Base-by-base conservation (phyloP, 2,888 invertebrate species). In the Euplagia quadripunctaria region DNA sequence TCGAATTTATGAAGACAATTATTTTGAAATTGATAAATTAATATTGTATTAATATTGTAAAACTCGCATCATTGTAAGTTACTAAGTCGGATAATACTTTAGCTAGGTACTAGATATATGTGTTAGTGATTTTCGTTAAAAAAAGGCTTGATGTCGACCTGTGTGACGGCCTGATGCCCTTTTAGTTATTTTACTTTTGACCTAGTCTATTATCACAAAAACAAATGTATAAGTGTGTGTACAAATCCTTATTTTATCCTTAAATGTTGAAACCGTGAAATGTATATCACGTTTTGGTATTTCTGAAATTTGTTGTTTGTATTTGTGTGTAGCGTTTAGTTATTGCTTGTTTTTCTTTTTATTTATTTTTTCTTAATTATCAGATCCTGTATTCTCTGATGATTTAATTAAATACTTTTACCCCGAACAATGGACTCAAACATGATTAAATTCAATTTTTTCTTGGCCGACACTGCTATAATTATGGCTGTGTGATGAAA, bases 301-400 rank as follows among this genome's bases (percentile, higher is more conserved):
- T 11, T 55, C 4, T 31, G 6, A 31, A 61, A 0, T 61, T 31
- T 61, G 31, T 61, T 61, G 43, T 55, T 64, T 58, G 64, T 64
- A 20, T 58, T 46, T 69, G 42, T 69, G 52, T 73, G 46, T 73
- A 69, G 70, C 42, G n/a, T 55, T 58, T 69, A 58, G 55, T 55
- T 68, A 17, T 69, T 8, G 69, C 61, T 63, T 46, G 55, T 64
- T 65, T 49, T n/a, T 61, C 4, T 51, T 68, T 72, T 20, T 68
- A 16, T n/a, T 64, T 17, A 11, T 61, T 55, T 64, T 70, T 12
- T 17, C 55, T 16, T 43, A 8, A 65, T 69, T 71, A 31, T 64
- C 68, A 61, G 70, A 70, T 67, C 70, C 67, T 67, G 66, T 61
- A 66, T 71, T 46, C 31, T 61, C 72, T 76, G 76, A 74, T 82